These are phyloP conservation scores for Acanthis flammea DNA, from an alignment of 2,797 vertebrate genomes.

Conservation along the genomic window DNA sequence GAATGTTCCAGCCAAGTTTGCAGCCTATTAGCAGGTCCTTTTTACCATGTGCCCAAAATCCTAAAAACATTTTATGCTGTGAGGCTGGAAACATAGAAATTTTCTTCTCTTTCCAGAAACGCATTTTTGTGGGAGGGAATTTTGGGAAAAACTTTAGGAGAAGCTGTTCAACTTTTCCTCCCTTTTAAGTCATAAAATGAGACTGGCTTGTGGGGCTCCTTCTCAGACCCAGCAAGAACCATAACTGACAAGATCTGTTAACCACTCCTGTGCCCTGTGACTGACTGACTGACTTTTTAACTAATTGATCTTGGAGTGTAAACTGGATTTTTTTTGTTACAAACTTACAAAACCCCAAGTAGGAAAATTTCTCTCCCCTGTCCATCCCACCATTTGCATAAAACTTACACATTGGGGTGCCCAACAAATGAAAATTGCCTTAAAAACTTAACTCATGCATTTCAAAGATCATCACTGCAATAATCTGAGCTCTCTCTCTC, in stretches of 20 bases:
- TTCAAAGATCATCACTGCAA: neutral
- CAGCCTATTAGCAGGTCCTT: neutral
- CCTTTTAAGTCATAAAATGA: neutral
- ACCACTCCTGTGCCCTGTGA: rapidly evolving
- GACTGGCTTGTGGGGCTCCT: neutral
- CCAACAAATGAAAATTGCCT: neutral
- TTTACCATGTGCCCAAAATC: neutral
- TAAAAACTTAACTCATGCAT: neutral
- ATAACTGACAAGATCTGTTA: neutral
- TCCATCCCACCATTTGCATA: neutral
- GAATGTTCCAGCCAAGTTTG: neutral
- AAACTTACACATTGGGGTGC: rapidly evolving
- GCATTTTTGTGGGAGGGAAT: neutral
- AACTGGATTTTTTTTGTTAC: neutral
- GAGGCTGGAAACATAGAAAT: neutral
- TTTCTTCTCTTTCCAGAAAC: neutral
- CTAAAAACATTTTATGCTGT: neutral
- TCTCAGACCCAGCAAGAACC: neutral
- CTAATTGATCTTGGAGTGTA: neutral
- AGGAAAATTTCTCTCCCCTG: neutral
- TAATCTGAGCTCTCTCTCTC: neutral
- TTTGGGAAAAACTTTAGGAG: neutral
- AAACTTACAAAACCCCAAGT: rapidly evolving
- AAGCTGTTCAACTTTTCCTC: neutral
- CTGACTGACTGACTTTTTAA: neutral